Evolutionary conservation across 2,888 invertebrate genomes (phyloP), one percentile per base, ranked within the genome.

Genomic region (Alloplasta piceator): DNA sequence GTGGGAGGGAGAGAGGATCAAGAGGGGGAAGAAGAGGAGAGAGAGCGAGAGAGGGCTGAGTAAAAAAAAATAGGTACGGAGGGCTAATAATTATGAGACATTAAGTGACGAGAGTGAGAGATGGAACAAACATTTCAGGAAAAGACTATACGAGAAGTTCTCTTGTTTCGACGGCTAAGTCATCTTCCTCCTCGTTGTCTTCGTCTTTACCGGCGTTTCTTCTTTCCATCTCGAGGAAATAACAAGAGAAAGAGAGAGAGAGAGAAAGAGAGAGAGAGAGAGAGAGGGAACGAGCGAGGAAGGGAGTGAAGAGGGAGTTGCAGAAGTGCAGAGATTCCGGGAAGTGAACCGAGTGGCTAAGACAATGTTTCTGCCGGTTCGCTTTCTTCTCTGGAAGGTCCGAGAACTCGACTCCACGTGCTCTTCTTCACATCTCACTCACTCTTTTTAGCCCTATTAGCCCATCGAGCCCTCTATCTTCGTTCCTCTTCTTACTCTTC

Each of bases 51-150:
- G 80, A 64, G 81, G 72, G 76, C 73, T 85, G 85, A 83, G 84
- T 61, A 52, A 68, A 75, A 74, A 83, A 82, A 87, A 89, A 87
- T 88, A 87, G 89, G 88, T 84, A 87, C 86, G 75, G 88, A 86
- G 87, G 87, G 86, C 84, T 87, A 89, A 90, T 91, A 90, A 92
- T 92, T 91, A 91, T 87, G 90, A 90, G 89, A 90, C 91, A 91
- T 91, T 91, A 91, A 91, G 91, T 90, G 91, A 91, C 90, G 91
- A 89, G 89, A 87, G 85, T 84, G 85, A 87, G 87, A 86, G 86
- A 84, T 63, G 75, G 87, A 85, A 82, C 26, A 83, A 85, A 86
- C 86, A 74, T 83, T 85, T 84, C 83, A 82, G 84, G 83, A 82
- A 84, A 84, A 78, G 77, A 68, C 80, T 73, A 12, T 5, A 14